phyloP scores from a whole-genome alignment of 2,888 invertebrate species.

The Temnothorax unifasciatus region DNA sequence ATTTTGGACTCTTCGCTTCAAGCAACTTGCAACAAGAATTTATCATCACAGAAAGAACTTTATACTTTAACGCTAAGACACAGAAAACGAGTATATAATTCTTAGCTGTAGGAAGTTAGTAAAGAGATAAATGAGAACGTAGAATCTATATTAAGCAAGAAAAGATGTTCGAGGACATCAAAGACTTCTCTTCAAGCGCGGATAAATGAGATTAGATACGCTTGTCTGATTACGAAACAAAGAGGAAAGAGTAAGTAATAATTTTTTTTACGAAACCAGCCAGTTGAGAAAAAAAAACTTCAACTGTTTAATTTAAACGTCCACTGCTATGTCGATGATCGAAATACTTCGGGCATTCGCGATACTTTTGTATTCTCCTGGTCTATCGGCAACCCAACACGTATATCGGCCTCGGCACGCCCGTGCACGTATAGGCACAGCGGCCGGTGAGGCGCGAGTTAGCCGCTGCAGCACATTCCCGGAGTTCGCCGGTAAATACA shows the following conservation, averaged over 20 bases:
- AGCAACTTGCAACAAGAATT: not conserved
- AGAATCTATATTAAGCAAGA: not conserved
- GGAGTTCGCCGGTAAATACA: slow-evolving; percentile 71
- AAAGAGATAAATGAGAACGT: not conserved
- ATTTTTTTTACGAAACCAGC: not conserved
- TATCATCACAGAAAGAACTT: not conserved
- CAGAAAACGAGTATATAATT: not conserved
- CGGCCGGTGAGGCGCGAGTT: slow-evolving; percentile 41
- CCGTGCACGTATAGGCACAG: slow-evolving; percentile 19
- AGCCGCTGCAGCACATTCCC: slow-evolving; percentile 59
- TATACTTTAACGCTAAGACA: not conserved
- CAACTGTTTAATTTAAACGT: not conserved
- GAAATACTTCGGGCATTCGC: not conserved
- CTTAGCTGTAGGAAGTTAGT: not conserved
- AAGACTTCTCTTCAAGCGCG: not conserved
- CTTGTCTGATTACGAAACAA: not conserved
- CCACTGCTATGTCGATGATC: not conserved
- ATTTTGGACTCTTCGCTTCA: not conserved
- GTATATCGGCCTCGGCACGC: slow-evolving; percentile 62
- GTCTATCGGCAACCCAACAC: slow-evolving; percentile 11
- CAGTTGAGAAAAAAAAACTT: not conserved
- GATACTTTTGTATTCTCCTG: not conserved
- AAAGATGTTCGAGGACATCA: not conserved
- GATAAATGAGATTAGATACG: not conserved
- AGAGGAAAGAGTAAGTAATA: not conserved